phyloP scores from a whole-genome alignment of 2,113 vertebrate species.

The Ptyas mucosa region DNA sequence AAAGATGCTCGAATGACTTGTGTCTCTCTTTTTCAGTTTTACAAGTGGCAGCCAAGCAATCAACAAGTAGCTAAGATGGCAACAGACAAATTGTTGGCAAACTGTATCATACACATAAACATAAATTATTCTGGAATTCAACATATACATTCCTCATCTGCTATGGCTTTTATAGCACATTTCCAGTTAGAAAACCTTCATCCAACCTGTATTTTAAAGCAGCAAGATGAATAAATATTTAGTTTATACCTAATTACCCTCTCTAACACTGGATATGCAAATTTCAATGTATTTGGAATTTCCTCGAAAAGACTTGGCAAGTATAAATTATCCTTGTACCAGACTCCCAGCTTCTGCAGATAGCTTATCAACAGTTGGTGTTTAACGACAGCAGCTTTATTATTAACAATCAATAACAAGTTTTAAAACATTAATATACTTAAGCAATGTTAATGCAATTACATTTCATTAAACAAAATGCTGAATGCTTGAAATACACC shows the following conservation, averaged over 20 bases:
- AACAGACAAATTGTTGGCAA: neutral
- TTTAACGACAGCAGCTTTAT: slow-evolving; percentile 58
- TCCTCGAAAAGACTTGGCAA: slow-evolving; percentile 60
- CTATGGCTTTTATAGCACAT: slow-evolving; percentile 26
- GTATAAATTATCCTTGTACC: slow-evolving; percentile 63
- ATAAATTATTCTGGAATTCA: slow-evolving; percentile 27
- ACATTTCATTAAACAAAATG: slow-evolving; percentile 60
- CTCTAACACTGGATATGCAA: slow-evolving; percentile 60
- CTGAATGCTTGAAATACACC: slow-evolving; percentile 39
- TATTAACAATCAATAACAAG: slow-evolving; percentile 63
- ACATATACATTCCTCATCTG: neutral
- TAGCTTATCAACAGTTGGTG: slow-evolving; percentile 58
- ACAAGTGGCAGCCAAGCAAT: neutral
- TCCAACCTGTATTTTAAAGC: slow-evolving; percentile 45
- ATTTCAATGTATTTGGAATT: slow-evolving; percentile 56
- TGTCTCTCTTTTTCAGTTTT: neutral
- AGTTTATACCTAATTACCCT: slow-evolving; percentile 57
- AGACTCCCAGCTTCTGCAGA: slow-evolving; percentile 46
- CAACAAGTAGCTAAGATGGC: neutral
- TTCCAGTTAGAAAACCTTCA: slow-evolving; percentile 45
- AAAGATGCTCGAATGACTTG: neutral
- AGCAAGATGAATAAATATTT: slow-evolving; percentile 61
- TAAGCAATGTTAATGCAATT: slow-evolving; percentile 55
- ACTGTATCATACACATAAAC: slow-evolving; percentile 20
- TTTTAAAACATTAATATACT: slow-evolving; percentile 59